Conservation (phyloP, 2,797 vertebrate genomes). For the Sebastiscus tertius region DNA sequence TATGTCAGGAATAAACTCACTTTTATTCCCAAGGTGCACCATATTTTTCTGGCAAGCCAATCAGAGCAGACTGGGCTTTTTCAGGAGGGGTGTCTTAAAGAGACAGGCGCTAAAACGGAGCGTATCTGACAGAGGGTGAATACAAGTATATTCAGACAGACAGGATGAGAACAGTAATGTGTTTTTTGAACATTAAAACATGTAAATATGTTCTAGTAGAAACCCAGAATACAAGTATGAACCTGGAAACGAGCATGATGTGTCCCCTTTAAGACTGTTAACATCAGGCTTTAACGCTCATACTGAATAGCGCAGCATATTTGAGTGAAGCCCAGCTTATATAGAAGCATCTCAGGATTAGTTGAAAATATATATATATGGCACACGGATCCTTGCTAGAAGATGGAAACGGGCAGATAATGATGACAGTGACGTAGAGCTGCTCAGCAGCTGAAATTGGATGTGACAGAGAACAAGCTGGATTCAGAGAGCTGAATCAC, state of each 20-base stretch:
- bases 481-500: conserved; percentile 8
- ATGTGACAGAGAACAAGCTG: conserved; percentile 45
- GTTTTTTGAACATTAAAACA: too few relatives aligned
- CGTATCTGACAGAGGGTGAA: accelerated
- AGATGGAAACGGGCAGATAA: background rate
- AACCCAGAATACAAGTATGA: too few relatives aligned
- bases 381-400: background rate
- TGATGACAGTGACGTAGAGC: conserved; percentile 10
- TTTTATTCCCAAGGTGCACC: background rate
- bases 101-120: too few relatives aligned
- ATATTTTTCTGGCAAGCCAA: background rate
- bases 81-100: too few relatives aligned
- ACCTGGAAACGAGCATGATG: too few relatives aligned
- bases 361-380: background rate
- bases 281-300: background rate
- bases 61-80: background rate
- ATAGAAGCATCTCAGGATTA: background rate
- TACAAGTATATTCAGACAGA: too few relatives aligned
- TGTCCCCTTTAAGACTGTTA: background rate
- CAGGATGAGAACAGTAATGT: too few relatives aligned
- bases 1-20: background rate
- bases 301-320: background rate
- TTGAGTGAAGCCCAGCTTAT: background rate
- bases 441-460: conserved; percentile 6
- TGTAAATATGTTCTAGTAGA: too few relatives aligned